Conservation (phyloP, 2,113 vertebrate genomes). For the Lepisosteus osseus region DNA sequence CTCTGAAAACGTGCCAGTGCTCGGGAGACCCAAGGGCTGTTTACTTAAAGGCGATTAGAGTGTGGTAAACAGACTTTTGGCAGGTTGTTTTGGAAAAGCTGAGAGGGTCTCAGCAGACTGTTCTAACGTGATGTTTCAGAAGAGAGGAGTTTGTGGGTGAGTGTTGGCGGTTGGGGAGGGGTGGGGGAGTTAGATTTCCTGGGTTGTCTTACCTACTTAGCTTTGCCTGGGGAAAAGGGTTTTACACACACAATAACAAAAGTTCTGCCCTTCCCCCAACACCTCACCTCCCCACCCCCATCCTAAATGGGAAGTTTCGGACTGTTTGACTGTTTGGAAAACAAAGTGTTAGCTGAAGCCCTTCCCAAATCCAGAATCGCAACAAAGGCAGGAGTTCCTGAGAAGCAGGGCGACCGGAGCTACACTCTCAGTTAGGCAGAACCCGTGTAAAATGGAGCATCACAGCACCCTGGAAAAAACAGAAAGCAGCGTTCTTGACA, state of each 20-base stretch:
- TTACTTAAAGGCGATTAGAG: slow-evolving; percentile 21
- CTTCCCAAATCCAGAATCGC: slow-evolving; percentile 37
- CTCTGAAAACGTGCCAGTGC: too few relatives aligned
- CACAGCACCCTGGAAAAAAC: background rate
- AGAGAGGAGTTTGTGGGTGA: background rate
- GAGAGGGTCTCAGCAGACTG: slow-evolving; percentile 20
- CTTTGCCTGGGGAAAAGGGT: slow-evolving; percentile 28
- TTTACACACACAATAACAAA: slow-evolving; percentile 39
- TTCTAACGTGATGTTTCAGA: slow-evolving; percentile 14
- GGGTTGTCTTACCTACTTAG: slow-evolving; percentile 23
- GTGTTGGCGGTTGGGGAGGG: slow-evolving; percentile 15
- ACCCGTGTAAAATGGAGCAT: slow-evolving; percentile 19
- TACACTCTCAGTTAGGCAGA: background rate
- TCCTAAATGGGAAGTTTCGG: slow-evolving; percentile 16
- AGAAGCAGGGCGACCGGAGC: slow-evolving; percentile 27
- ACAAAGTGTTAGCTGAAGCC: slow-evolving; percentile 28
- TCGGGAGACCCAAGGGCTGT: background rate
- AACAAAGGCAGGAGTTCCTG: slow-evolving; percentile 34
- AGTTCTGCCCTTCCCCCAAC: slow-evolving; percentile 25
- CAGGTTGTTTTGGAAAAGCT: slow-evolving; percentile 23
- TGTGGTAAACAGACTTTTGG: slow-evolving; percentile 23
- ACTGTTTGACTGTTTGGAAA: slow-evolving; percentile 28
- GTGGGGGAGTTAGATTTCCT: background rate
- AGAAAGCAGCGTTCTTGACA: background rate
- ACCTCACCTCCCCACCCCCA: slow-evolving; percentile 14